Evolutionary conservation across 2,797 vertebrate species (phyloP).

Genomic region (Phyllotis vaccarum): DNA sequence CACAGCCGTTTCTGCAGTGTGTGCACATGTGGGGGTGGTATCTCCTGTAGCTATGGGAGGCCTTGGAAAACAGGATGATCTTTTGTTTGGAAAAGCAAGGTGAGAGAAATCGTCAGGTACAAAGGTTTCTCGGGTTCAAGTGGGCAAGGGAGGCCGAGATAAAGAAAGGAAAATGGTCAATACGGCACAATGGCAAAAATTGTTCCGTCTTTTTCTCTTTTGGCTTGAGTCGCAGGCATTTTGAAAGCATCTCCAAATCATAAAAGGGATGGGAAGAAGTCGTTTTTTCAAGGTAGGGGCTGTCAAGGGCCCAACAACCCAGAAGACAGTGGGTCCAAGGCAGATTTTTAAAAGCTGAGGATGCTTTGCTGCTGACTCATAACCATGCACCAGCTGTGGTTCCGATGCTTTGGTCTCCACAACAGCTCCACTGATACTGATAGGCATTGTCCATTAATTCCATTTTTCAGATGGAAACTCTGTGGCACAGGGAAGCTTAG

Average conservation of each 20-base stretch:
- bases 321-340: neutral
- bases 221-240: neutral
- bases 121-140: neutral
- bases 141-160: neutral
- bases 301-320: accelerated
- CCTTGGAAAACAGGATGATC: neutral
- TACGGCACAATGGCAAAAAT: neutral
- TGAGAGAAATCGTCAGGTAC: neutral
- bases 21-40: neutral
- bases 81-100: neutral
- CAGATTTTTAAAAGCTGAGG: neutral
- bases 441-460: neutral
- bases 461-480: neutral
- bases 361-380: neutral
- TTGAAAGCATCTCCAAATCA: neutral
- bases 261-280: neutral
- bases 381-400: neutral
- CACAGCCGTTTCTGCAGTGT: neutral
- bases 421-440: neutral
- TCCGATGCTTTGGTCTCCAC: neutral
- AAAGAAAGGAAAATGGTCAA: neutral
- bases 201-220: neutral
- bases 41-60: neutral
- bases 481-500: neutral
- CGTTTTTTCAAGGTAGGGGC: neutral